A percentile compares a stretch with the other conserved stretches of the same genome.
phyloP scores from a whole-genome alignment of 2,797 vertebrate genomes.

The Cirrhinus mrigala region DNA sequence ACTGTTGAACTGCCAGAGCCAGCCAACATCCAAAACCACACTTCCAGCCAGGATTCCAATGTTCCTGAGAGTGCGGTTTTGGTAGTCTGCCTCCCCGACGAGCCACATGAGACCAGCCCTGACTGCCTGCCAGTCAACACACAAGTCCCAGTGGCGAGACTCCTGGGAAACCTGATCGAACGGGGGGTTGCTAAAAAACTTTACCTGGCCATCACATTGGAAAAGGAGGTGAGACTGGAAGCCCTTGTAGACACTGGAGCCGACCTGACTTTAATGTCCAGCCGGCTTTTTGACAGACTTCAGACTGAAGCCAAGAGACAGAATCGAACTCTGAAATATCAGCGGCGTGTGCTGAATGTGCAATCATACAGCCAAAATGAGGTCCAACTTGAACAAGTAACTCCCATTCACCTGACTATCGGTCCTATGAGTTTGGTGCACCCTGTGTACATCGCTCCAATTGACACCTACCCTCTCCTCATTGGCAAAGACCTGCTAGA shows the following conservation, averaged over 20 bases:
- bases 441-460: neutral
- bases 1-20: neutral
- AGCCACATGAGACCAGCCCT: neutral
- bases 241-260: slow-evolving; percentile 27
- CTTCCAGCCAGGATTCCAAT: neutral
- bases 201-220: slow-evolving; percentile 6
- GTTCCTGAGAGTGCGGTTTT: neutral
- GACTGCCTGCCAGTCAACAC: neutral
- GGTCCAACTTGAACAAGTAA: neutral
- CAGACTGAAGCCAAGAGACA: neutral
- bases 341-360: neutral
- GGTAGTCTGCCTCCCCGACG: neutral
- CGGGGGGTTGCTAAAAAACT: slow-evolving; percentile 4
- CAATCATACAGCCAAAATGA: slow-evolving; percentile 5
- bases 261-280: slow-evolving; percentile 8
- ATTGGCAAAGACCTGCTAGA: slow-evolving; percentile 12
- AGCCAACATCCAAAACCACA: neutral
- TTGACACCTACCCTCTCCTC: neutral
- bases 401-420: neutral
- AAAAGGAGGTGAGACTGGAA: slow-evolving; percentile 13
- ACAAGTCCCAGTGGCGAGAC: neutral
- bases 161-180: neutral
- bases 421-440: neutral
- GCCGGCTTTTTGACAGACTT: neutral
- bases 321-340: neutral